These are phyloP conservation scores for Ctenomys sociabilis DNA, from an alignment of 2,113 vertebrate genomes.

Conservation along the genomic window DNA sequence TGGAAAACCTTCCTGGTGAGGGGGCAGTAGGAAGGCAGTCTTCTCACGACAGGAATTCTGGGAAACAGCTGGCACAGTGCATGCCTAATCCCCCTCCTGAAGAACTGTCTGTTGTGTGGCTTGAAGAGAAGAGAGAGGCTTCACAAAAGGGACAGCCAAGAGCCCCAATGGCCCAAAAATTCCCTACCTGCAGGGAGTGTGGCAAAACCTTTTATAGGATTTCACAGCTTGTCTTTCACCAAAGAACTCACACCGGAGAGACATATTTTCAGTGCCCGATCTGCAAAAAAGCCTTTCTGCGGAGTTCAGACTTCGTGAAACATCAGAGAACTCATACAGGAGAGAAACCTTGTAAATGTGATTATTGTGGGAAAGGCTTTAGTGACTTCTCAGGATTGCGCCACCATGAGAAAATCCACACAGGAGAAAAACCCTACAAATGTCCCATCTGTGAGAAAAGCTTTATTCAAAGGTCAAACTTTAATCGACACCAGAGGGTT, in stretches of 20 bases:
- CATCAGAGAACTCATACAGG: conserved; percentile 79
- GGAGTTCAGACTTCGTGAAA: conserved; percentile 77
- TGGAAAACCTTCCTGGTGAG: conserved; percentile 9
- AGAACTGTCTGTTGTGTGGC: conserved; percentile 46
- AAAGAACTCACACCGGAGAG: conserved; percentile 74
- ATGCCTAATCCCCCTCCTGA: background rate
- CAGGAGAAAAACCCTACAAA: conserved; percentile 81
- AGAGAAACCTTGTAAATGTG: conserved; percentile 80
- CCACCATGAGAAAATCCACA: conserved; percentile 80
- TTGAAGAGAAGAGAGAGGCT: conserved; percentile 63
- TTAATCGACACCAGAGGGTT: conserved; percentile 79
- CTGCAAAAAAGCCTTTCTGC: conserved; percentile 77
- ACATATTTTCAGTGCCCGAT: conserved; percentile 70
- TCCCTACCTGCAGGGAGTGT: conserved; percentile 77
- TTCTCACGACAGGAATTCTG: conserved; percentile 34
- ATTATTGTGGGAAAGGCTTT: conserved; percentile 80
- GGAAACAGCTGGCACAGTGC: conserved; percentile 23
- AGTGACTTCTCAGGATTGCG: conserved; percentile 79
- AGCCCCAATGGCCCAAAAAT: conserved; percentile 73
- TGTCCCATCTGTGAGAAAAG: conserved; percentile 81
- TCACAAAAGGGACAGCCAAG: conserved; percentile 54
- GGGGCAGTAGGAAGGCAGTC: background rate
- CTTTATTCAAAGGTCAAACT: conserved; percentile 81
- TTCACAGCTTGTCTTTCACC: conserved; percentile 78
- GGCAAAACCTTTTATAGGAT: conserved; percentile 76